These are phyloP conservation scores for Athrips mouffetella DNA, from an alignment of 2,888 invertebrate species.

Conservation along the genomic window DNA sequence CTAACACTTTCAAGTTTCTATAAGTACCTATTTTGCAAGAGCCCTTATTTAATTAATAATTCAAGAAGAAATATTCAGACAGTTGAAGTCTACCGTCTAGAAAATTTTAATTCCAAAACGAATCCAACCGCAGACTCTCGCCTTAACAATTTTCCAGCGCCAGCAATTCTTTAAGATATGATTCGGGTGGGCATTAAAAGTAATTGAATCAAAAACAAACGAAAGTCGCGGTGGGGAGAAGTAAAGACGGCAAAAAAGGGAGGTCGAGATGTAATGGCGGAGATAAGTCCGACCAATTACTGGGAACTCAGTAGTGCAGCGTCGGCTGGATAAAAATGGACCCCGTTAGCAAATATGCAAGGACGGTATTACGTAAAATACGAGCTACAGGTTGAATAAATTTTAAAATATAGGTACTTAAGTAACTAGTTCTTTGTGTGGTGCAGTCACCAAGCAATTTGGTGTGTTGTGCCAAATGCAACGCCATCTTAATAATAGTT, in stretches of 20 bases:
- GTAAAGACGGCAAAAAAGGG: constrained; percentile 63
- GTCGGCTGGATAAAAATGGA: constrained; percentile 70
- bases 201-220: constrained; percentile 75
- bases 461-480: too few relatives aligned
- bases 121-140: background rate
- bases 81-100: too few relatives aligned
- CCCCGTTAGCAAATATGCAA: constrained; percentile 64
- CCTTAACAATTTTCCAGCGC: constrained; percentile 15
- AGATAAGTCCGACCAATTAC: constrained; percentile 77
- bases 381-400: constrained; percentile 13
- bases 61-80: too few relatives aligned
- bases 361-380: constrained; percentile 40
- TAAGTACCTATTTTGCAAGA: too few relatives aligned
- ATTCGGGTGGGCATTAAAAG: constrained; percentile 56
- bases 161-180: constrained; percentile 22
- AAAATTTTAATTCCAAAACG: background rate
- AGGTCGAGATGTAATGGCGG: constrained; percentile 74
- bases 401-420: background rate
- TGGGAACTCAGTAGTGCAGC: constrained; percentile 65
- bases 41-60: too few relatives aligned
- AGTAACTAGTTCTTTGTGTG: background rate
- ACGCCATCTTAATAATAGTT: too few relatives aligned
- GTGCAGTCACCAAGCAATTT: too few relatives aligned
- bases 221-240: constrained; percentile 61
- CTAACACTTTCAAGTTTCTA: too few relatives aligned